A percentile compares a stretch with the other conserved stretches of the same genome.
These are phyloP conservation scores for Lamproptera curius DNA, from an alignment of 2,888 invertebrate species.

Conservation along the genomic window DNA sequence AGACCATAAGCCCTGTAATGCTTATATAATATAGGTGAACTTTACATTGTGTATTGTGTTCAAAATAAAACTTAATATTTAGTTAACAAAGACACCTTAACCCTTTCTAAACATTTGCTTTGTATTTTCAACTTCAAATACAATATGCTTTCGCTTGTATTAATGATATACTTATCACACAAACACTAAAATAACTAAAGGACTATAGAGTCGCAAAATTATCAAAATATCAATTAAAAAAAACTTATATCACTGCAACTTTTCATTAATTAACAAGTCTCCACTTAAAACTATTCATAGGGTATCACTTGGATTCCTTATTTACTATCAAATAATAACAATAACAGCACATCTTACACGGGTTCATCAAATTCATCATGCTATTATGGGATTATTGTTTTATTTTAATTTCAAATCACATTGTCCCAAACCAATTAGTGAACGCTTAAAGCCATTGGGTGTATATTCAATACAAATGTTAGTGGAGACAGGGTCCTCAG, in stretches of 20 bases:
- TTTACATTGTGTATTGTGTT: too few relatives aligned
- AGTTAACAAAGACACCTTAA: too few relatives aligned
- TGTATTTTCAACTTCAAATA: too few relatives aligned
- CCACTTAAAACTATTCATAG: constrained; percentile 10
- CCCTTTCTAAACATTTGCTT: too few relatives aligned
- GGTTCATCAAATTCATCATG: constrained; percentile 1
- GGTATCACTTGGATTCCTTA: constrained; percentile 4
- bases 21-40: too few relatives aligned
- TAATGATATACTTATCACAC: constrained; percentile 6
- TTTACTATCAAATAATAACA: constrained; percentile 10
- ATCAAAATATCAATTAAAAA: not conserved
- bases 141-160: not conserved
- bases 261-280: constrained; percentile 1
- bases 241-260: constrained; percentile 1
- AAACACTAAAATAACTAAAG: constrained; percentile 6
- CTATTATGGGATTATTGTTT: constrained; percentile 2
- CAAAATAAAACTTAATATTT: too few relatives aligned
- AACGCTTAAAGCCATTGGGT: constrained; percentile 9
- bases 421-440: not conserved
- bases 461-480: constrained; percentile 9
- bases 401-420: constrained; percentile 11
- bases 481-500: constrained; percentile 17
- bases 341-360: constrained; percentile 3
- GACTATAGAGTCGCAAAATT: not conserved
- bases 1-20: too few relatives aligned